These are phyloP conservation scores for Chaetodon auriga DNA, from an alignment of 2,113 vertebrate genomes.

Conservation along the genomic window DNA sequence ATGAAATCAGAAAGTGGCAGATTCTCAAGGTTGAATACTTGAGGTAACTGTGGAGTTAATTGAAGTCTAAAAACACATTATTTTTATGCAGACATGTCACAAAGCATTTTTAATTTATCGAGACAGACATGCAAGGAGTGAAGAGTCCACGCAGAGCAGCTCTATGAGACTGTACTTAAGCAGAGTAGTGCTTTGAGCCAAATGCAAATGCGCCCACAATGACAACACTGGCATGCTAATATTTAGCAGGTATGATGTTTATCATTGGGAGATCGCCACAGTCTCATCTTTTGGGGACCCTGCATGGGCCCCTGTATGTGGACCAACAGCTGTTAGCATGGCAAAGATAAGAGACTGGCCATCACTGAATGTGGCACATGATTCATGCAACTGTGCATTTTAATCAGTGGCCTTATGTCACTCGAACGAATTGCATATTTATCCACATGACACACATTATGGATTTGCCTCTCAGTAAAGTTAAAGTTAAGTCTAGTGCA, in stretches of 20 bases:
- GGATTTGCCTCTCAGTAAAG: slow-evolving; percentile 2
- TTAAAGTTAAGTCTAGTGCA: slow-evolving; percentile 23
- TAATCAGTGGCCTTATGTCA: neutral
- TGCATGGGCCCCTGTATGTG: no score
- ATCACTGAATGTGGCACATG: no score
- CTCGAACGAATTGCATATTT: neutral
- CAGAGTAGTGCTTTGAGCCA: neutral
- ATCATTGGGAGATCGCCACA: neutral
- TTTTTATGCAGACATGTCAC: neutral
- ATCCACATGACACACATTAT: neutral
- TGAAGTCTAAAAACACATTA: neutral
- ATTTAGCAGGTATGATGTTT: neutral
- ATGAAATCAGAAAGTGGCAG: slow-evolving; percentile 14
- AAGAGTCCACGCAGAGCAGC: neutral
- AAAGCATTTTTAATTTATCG: neutral
- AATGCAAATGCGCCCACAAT: neutral
- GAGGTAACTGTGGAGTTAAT: slow-evolving; percentile 14
- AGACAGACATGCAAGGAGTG: neutral
- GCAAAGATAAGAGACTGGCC: no score
- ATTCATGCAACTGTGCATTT: neutral
- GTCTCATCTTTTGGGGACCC: no score
- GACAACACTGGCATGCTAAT: neutral
- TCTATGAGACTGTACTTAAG: neutral
- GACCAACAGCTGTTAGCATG: no score
- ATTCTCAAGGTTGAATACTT: slow-evolving; percentile 25